Percentiles rank a stretch among this genome's conserved stretches.
Evolutionary conservation across 2,888 invertebrate genomes (phyloP).

Genomic region (Caenorhabditis uteleia): DNA sequence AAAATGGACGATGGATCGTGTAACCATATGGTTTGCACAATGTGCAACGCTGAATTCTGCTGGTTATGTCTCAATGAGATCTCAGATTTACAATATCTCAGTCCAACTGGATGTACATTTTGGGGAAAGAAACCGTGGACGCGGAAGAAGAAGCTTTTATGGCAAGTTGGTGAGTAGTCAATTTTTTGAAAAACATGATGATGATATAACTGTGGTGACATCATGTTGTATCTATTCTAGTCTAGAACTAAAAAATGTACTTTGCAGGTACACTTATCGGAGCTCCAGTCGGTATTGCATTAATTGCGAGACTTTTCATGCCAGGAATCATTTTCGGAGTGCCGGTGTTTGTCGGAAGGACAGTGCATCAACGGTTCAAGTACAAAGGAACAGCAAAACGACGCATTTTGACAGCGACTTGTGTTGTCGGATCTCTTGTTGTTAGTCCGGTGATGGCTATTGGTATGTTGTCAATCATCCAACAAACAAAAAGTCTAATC

Average conservation of each 20-base stretch:
- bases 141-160: constrained; percentile 93
- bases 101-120: constrained; percentile 74
- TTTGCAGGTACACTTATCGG: constrained; percentile 76
- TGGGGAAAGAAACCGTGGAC: constrained; percentile 99
- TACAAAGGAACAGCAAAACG: constrained; percentile 53
- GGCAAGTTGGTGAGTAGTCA: constrained; percentile 86
- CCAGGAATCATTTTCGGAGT: constrained; percentile 94
- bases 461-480: constrained; percentile 10
- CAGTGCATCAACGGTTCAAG: constrained; percentile 65
- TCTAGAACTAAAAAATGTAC: not conserved
- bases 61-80: constrained; percentile 99
- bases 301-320: constrained; percentile 88
- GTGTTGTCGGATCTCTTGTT: constrained; percentile 72
- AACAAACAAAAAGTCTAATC: not conserved
- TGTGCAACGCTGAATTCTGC: constrained; percentile 96
- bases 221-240: not conserved
- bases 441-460: constrained; percentile 75
- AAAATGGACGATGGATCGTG: constrained; percentile 97
- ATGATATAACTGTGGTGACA: not conserved
- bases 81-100: constrained; percentile 89
- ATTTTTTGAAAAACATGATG: not conserved
- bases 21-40: constrained; percentile 93
- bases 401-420: constrained; percentile 63
- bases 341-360: constrained; percentile 91
- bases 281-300: constrained; percentile 91